Base-by-base conservation (phyloP, 2,797 vertebrate species). In the Channa striata region DNA sequence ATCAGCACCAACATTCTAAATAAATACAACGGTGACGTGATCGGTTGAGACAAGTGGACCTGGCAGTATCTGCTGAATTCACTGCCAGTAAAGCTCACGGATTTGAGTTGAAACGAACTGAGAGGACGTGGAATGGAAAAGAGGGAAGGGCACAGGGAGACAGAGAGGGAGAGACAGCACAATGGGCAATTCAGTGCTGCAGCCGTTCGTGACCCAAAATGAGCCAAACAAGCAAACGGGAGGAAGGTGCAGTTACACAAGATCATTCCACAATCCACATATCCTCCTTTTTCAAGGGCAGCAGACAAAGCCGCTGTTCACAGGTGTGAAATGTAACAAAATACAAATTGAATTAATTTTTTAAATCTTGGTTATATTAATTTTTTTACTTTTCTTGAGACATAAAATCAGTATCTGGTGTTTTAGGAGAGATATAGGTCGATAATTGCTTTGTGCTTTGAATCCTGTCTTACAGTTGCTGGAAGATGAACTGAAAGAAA, bases 191-290 rank as follows among this genome's bases (percentile, higher is more conserved):
- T 80, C 61, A 71, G 74, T n/a, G 1, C 42, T 3, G 62, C 23
- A 0, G 25, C 25, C 25, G 11, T 68, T 66, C 0, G 33, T 77
- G 80, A 77, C 59, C 21, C 43, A 59, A 72, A 72, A 13, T 2
- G 5, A 62, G 43, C 48, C 40, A 52, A 60, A 63, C 40, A 21
- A 39, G 39, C 20, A 11, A 70, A 17, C 14, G 53, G 58, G 53
- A 68, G 6, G 54, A 76, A 61, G 54, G n/a, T 52, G 62, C 39
- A 2, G 69, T 67, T 47, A 73, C 53, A 70, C 58, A 73, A 77
- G 57, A 33, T 13, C 25, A 30, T 30, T 30, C 6, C 25, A 30
- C 25, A 30, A 30, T 30, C 25, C 25, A 30, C 4, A 30, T 30
- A 30, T 30, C 25, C 25, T 30, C 25, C 25, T 30, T 30, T 30